These are phyloP conservation scores for Drosophila aff. DNA, from an alignment of 1,140 invertebrate species.

Conservation along the genomic window DNA sequence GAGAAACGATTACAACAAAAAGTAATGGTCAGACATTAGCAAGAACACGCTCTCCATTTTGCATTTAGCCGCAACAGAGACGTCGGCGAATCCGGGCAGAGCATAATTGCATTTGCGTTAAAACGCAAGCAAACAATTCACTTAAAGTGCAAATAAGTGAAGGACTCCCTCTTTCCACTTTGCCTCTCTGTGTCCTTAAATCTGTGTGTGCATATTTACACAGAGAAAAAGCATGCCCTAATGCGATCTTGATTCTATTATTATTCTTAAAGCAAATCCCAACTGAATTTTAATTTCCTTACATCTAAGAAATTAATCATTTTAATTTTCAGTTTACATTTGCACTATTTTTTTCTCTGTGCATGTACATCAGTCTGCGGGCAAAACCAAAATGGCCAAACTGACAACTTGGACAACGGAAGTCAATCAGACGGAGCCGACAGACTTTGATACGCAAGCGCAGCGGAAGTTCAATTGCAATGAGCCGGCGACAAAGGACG, in stretches of 20 bases:
- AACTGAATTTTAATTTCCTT: not conserved
- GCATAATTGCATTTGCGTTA: slow-evolving; percentile 84
- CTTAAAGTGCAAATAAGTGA: slow-evolving; percentile 82
- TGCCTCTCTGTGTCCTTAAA: slow-evolving; percentile 5
- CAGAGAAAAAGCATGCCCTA: not conserved
- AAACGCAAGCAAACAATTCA: slow-evolving; percentile 84
- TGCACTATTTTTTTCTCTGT: not conserved
- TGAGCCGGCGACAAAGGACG: slow-evolving; percentile 60
- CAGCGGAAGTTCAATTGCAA: slow-evolving; percentile 78
- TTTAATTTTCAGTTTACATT: no score
- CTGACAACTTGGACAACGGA: slow-evolving; percentile 81
- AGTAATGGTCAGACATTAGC: slow-evolving; percentile 71
- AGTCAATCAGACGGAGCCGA: slow-evolving; percentile 79
- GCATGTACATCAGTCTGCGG: slow-evolving; percentile 26
- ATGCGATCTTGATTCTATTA: no score
- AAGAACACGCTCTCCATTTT: slow-evolving; percentile 57
- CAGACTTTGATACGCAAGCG: slow-evolving; percentile 81
- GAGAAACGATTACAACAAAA: slow-evolving; percentile 60
- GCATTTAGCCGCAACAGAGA: slow-evolving; percentile 47
- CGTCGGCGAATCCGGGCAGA: slow-evolving; percentile 40
- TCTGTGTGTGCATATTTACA: slow-evolving; percentile 8
- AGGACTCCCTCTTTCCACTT: slow-evolving; percentile 15
- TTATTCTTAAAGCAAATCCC: not conserved
- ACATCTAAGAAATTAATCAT: not conserved
- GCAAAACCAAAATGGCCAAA: slow-evolving; percentile 80